phyloP scores from a whole-genome alignment of 2,797 vertebrate genomes.

The Sebastes matsubarae region DNA sequence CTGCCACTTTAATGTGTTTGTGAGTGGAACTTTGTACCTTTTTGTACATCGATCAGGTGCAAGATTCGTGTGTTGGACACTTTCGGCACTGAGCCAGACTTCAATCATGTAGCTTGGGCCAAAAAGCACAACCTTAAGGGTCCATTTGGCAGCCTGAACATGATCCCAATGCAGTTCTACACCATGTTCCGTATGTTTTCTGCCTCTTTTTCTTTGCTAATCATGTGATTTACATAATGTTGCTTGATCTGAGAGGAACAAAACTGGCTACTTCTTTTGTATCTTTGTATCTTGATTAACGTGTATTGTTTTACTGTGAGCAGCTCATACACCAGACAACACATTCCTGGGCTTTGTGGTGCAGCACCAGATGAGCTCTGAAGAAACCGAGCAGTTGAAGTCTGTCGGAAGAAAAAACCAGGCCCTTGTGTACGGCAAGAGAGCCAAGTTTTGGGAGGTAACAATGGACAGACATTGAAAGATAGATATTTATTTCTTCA shows the following conservation, averaged over 20 bases:
- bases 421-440: constrained; percentile 47
- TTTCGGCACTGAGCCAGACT: constrained; percentile 48
- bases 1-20: neutral
- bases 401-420: constrained; percentile 23
- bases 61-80: constrained; percentile 42
- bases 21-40: neutral
- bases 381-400: neutral
- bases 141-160: constrained; percentile 12
- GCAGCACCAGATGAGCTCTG: constrained; percentile 19
- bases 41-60: constrained; percentile 23
- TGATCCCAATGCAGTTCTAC: constrained; percentile 47
- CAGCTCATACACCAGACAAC: constrained; percentile 53
- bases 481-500: neutral
- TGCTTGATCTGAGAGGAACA: neutral
- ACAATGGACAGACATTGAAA: neutral
- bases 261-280: neutral
- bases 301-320: neutral
- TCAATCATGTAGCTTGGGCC: constrained; percentile 33
- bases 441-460: constrained; percentile 30
- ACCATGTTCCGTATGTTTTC: constrained; percentile 38
- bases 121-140: neutral
- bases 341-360: constrained; percentile 52
- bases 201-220: too few relatives aligned
- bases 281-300: neutral
- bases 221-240: neutral